phyloP scores from a whole-genome alignment of 2,888 invertebrate species.

The Strigamia transsilvanica region DNA sequence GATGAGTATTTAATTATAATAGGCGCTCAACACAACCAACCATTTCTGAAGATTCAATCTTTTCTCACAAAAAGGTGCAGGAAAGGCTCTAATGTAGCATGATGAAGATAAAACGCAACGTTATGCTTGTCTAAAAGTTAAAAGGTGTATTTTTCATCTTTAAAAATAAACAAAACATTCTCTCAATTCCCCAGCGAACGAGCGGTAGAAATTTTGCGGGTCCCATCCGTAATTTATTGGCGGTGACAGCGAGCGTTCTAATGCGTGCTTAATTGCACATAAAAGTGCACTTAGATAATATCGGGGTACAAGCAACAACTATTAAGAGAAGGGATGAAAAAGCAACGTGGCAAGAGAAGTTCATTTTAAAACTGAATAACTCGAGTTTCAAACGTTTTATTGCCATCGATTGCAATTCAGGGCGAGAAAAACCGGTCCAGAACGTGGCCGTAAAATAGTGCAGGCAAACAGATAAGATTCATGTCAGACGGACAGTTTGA shows the following conservation, averaged over 20 bases:
- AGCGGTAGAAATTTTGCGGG: neutral
- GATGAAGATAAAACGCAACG: no score
- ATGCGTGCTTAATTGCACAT: constrained; percentile 35
- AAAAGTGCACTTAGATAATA: constrained; percentile 38
- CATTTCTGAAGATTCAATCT: no score
- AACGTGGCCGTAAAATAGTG: constrained; percentile 31
- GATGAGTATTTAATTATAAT: no score
- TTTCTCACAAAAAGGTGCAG: no score
- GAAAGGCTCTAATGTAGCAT: no score
- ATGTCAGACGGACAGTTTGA: constrained; percentile 29
- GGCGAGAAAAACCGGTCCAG: constrained; percentile 22
- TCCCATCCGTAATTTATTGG: constrained; percentile 22
- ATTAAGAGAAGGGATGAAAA: constrained; percentile 17
- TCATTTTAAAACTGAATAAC: constrained; percentile 31
- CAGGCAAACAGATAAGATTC: constrained; percentile 31
- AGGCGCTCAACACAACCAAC: no score
- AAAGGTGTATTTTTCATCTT: neutral
- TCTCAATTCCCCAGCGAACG: constrained; percentile 14
- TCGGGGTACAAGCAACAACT: constrained; percentile 19
- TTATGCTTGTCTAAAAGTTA: no score
- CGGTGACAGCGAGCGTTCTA: constrained; percentile 38
- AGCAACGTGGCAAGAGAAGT: constrained; percentile 12
- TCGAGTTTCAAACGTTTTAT: constrained; percentile 31
- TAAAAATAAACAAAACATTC: constrained; percentile 31
- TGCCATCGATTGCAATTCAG: constrained; percentile 21